Percentiles rank a stretch among this genome's conserved stretches.
phyloP scores from a whole-genome alignment of 2,888 invertebrate species.

The Sabatieria punctata region DNA sequence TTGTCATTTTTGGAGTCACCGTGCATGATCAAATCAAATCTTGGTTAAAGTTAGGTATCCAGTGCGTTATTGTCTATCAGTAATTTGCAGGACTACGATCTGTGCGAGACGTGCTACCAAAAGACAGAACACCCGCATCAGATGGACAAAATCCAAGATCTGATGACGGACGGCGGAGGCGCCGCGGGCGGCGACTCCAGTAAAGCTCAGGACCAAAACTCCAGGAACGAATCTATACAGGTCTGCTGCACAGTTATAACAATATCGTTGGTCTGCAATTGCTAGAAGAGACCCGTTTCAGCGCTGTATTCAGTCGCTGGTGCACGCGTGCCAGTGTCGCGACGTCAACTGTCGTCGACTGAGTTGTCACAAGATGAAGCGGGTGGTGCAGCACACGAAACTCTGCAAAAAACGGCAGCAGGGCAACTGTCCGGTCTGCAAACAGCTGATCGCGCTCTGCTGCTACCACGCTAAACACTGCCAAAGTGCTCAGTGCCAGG shows the following conservation, averaged over 20 bases:
- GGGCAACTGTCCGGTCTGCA: slow-evolving; percentile 94
- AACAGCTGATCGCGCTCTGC: slow-evolving; percentile 92
- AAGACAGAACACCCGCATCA: slow-evolving; percentile 85
- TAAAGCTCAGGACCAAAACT: slow-evolving; percentile 38
- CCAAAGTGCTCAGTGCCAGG: slow-evolving; percentile 32
- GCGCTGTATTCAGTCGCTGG: slow-evolving; percentile 75
- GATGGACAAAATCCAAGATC: slow-evolving; percentile 65
- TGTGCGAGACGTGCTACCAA: slow-evolving; percentile 84
- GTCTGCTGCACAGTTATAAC: slow-evolving; percentile 55
- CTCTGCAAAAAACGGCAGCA: slow-evolving; percentile 75
- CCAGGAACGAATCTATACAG: slow-evolving; percentile 38
- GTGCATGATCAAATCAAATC: too few relatives aligned
- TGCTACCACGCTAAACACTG: slow-evolving; percentile 99
- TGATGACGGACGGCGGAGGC: slow-evolving; percentile 61
- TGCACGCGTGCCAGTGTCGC: slow-evolving; percentile 90
- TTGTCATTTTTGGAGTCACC: too few relatives aligned
- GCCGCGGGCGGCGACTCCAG: slow-evolving; percentile 40
- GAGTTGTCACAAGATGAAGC: slow-evolving; percentile 97
- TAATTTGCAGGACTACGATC: slow-evolving; percentile 68
- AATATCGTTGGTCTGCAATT: too few relatives aligned
- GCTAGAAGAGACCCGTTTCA: slow-evolving; percentile 58
- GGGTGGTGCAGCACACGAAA: slow-evolving; percentile 93
- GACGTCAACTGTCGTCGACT: slow-evolving; percentile 95
- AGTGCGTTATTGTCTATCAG: too few relatives aligned
- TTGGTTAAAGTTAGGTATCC: too few relatives aligned